phyloP scores from a whole-genome alignment of 2,797 vertebrate genomes.

The Prionace glauca region DNA sequence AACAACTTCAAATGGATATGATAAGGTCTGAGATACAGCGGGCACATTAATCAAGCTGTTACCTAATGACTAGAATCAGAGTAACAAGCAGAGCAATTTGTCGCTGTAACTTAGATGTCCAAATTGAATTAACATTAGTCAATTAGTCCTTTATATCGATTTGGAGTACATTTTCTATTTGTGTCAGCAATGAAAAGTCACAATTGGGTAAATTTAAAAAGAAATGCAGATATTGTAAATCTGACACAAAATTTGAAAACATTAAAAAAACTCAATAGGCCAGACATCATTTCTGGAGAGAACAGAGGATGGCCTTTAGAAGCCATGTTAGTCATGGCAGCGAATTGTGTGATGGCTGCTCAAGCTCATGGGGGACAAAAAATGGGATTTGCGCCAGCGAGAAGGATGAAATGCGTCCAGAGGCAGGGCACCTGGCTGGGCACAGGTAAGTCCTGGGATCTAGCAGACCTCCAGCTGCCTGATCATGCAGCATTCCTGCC shows the following conservation, averaged over 20 bases:
- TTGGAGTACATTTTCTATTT: not conserved
- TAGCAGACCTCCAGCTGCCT: too few relatives aligned
- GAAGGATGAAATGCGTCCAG: too few relatives aligned
- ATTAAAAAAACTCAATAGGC: not conserved
- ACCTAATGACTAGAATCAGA: not conserved
- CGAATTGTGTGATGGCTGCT: too few relatives aligned
- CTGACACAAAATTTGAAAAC: not conserved
- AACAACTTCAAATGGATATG: not conserved
- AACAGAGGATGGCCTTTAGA: not conserved
- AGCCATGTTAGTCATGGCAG: too few relatives aligned
- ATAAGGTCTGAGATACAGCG: not conserved
- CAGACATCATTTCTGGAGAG: not conserved
- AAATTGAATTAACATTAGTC: not conserved
- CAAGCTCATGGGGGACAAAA: too few relatives aligned
- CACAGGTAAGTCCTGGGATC: too few relatives aligned
- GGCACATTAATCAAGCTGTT: not conserved
- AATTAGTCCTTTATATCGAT: not conserved
- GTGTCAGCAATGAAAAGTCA: not conserved
- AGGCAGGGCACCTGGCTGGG: too few relatives aligned
- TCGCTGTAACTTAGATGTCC: not conserved
- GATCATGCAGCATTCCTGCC: too few relatives aligned
- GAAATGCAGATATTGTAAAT: not conserved
- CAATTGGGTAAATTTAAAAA: not conserved
- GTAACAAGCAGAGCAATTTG: not conserved
- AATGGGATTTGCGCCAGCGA: too few relatives aligned